Base-by-base conservation (phyloP, 2,797 vertebrate genomes). In the Hephaestus fuliginosus region DNA sequence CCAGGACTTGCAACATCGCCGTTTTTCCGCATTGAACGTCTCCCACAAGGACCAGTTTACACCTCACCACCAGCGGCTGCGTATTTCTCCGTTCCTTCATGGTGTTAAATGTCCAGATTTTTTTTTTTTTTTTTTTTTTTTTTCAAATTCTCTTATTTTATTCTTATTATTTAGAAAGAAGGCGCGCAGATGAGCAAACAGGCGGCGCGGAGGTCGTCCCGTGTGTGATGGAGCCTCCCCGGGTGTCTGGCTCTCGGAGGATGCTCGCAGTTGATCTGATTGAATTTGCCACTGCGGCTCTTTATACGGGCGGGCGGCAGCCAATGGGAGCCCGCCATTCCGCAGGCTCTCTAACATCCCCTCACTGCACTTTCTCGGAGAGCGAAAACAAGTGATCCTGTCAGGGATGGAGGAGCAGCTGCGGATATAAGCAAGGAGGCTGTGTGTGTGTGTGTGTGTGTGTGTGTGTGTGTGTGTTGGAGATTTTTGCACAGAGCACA, bases 11-110 rank as follows among this genome's bases (percentile, higher is more conserved):
- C 92, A 98, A 94, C 97, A 98, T 98, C 63, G 98, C 98, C 41
- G 98, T 99, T 95, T 99, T 99, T 90, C 98, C 98, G 89, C 97
- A 98, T 94, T 99, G 98, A 87, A 98, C 98, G 63, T 98, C 97
- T 67, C 97, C 97, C 56, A 99, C 97, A 77, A 99, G 94, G 30
- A 99, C 98, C 85, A 99, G 94, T 90, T 99, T 99, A 90, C 98
- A 99, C 44, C 98, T 95, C 89, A 96, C 97, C 86, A 98, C 97
- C 46, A 96, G 92, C 18, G 97, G 97, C 92, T 97, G 95, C 0
- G 94, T 95, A 60, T 94, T 95, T 89, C 97, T 96, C 91, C 97
- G 95, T 83, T 98, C 98, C 94, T 97, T 97, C 98, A 98, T 99
- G 58, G 2, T 92, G 70, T 30, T 20, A 51, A 43, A 36, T 43